Conservation (phyloP, 1,140 invertebrate genomes). For the Archivesica marissinica region DNA sequence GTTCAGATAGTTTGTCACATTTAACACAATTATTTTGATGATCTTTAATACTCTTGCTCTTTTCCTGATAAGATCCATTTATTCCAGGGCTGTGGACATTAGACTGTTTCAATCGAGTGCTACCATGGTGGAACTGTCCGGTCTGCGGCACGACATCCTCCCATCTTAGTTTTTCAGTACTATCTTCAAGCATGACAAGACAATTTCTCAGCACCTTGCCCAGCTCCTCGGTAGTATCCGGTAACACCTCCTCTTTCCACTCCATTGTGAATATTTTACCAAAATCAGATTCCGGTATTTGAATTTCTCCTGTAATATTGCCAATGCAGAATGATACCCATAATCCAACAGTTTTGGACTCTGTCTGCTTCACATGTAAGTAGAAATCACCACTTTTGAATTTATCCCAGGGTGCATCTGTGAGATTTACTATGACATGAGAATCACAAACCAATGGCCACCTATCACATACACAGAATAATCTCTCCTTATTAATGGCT, state of each 20-base stretch:
- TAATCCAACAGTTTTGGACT: background rate
- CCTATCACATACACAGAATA: background rate
- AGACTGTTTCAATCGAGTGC: background rate
- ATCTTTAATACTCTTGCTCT: conserved; percentile 7
- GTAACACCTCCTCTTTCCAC: conserved; percentile 16
- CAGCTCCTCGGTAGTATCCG: background rate
- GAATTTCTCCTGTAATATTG: background rate
- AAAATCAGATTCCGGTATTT: conserved; percentile 23
- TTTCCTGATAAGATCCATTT: background rate
- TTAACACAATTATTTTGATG: conserved; percentile 16
- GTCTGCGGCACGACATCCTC: background rate
- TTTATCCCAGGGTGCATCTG: conserved; percentile 1
- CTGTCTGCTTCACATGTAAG: conserved; percentile 22
- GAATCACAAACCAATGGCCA: conserved; percentile 43
- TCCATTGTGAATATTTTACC: conserved; percentile 54
- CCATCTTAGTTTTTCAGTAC: conserved; percentile 12
- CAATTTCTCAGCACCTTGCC: conserved; percentile 5
- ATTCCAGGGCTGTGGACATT: background rate
- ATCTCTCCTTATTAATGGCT: background rate
- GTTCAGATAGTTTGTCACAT: conserved; percentile 4
- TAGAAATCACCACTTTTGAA: conserved; percentile 37
- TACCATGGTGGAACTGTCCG: background rate
- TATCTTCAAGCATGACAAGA: background rate
- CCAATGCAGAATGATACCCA: conserved; percentile 27
- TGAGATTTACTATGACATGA: conserved; percentile 42